phyloP scores from a whole-genome alignment of 2,888 invertebrate species.

The Hypena proboscidalis region DNA sequence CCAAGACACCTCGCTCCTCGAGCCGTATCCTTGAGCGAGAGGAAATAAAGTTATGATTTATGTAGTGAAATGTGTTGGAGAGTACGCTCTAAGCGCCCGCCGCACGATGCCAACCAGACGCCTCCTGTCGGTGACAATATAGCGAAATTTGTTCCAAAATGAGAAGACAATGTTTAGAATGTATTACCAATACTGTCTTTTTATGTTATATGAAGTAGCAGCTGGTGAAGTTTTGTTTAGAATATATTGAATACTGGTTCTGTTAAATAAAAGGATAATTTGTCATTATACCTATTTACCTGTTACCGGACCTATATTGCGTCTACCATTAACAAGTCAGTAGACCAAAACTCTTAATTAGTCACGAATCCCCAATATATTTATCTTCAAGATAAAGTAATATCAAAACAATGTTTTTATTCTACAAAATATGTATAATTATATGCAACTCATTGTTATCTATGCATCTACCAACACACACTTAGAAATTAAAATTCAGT shows the following conservation, averaged over 20 bases:
- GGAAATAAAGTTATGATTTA: constrained; percentile 85
- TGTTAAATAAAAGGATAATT: no score
- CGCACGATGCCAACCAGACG: constrained; percentile 41
- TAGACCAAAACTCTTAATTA: no score
- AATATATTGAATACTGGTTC: no score
- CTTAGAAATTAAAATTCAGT: constrained; percentile 26
- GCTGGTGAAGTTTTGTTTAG: no score
- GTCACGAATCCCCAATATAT: no score
- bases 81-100: constrained; percentile 55
- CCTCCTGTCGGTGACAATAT: constrained; percentile 67
- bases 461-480: constrained; percentile 1
- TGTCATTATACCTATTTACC: no score
- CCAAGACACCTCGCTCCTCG: constrained; percentile 74
- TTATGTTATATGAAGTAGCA: no score
- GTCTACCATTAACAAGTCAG: no score
- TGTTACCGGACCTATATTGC: no score
- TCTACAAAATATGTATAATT: no score
- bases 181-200: constrained; percentile 41
- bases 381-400: no score
- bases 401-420: no score
- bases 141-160: constrained; percentile 64
- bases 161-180: constrained; percentile 61
- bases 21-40: constrained; percentile 68
- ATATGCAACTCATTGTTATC: constrained; percentile 15
- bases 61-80: constrained; percentile 80